Conservation (phyloP, 2,797 vertebrate genomes). For the Gouania willdenowi region DNA sequence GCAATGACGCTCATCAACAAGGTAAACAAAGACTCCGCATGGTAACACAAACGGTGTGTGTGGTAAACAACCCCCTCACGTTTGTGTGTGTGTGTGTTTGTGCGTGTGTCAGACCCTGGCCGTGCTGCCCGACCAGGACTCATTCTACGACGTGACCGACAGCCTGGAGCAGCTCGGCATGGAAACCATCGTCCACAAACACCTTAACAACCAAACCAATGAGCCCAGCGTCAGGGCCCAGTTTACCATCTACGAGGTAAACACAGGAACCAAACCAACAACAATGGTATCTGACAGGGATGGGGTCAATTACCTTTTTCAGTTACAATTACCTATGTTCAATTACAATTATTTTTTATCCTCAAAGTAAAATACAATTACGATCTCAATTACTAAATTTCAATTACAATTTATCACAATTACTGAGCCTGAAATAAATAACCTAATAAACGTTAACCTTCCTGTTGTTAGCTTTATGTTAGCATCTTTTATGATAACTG, state of each 20-base stretch:
- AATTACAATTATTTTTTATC: no score
- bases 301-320: no score
- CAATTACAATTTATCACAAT: no score
- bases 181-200: constrained; percentile 82
- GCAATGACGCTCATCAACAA: constrained; percentile 93
- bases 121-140: constrained; percentile 91
- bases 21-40: constrained; percentile 57
- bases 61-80: no score
- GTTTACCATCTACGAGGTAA: constrained; percentile 87
- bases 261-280: background rate
- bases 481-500: no score
- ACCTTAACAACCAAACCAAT: constrained; percentile 72
- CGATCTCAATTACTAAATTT: no score
- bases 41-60: background rate
- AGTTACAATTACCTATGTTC: no score
- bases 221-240: constrained; percentile 84
- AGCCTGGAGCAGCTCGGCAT: constrained; percentile 89
- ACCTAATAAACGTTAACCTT: no score
- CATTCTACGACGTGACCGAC: constrained; percentile 92
- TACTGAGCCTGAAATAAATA: no score
- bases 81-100: background rate
- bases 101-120: constrained; percentile 76
- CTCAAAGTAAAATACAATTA: no score
- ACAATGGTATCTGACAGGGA: no score
- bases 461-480: no score